Conservation (phyloP, 1,140 invertebrate species). For the Brachionus koreanus region DNA sequence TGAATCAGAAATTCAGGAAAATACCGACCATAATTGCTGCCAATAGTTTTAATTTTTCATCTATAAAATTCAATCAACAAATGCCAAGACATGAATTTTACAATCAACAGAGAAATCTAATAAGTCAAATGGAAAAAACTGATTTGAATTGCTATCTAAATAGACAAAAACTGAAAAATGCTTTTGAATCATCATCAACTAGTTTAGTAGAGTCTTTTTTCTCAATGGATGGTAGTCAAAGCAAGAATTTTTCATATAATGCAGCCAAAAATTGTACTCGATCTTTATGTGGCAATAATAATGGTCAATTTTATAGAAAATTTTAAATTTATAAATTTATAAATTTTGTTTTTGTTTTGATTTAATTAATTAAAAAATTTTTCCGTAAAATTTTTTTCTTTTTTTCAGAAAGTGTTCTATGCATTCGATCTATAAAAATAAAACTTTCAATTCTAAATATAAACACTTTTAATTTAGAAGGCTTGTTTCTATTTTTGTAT, state of each 20-base stretch:
- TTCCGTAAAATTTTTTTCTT: not conserved
- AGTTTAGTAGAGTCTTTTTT: not conserved
- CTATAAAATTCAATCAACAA: not conserved
- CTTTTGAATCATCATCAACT: too few species aligned
- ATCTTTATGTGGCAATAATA: not conserved
- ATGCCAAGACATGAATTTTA: not conserved
- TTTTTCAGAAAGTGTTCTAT: not conserved
- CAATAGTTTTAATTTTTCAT: not conserved
- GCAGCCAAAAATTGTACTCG: not conserved
- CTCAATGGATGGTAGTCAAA: not conserved
- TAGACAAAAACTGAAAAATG: not conserved
- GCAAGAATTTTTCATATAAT: not conserved
- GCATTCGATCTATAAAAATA: too few species aligned
- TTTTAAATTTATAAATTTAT: not conserved
- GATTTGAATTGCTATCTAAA: not conserved
- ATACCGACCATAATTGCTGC: not conserved
- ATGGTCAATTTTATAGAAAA: not conserved
- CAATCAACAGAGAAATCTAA: not conserved
- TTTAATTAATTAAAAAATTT: not conserved
- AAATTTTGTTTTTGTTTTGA: not conserved
- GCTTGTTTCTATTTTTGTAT: too few species aligned
- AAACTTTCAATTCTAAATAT: too few species aligned
- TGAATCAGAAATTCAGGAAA: not conserved
- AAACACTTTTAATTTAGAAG: too few species aligned
- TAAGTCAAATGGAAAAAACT: not conserved